Percentiles rank a stretch among this genome's conserved stretches.
These are phyloP conservation scores for Xestia rhomboidea DNA, from an alignment of 2,888 invertebrate genomes.

Conservation along the genomic window DNA sequence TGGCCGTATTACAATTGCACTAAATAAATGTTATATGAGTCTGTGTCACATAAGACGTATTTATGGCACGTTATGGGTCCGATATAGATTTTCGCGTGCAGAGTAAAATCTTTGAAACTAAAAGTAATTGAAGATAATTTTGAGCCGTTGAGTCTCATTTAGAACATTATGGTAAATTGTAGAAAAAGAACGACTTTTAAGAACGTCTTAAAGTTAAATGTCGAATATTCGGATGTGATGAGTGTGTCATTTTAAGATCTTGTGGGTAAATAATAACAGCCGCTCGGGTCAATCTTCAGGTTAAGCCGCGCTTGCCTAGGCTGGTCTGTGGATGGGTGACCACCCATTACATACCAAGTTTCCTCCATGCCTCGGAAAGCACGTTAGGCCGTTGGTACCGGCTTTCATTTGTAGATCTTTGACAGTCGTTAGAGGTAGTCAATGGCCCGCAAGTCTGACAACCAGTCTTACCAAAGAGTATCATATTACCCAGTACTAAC, in stretches of 20 bases:
- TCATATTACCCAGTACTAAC: too few relatives aligned
- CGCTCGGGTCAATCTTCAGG: neutral
- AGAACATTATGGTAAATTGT: too few relatives aligned
- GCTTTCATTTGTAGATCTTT: too few relatives aligned
- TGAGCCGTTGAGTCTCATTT: neutral
- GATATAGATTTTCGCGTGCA: neutral
- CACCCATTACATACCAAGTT: neutral
- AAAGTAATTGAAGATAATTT: neutral
- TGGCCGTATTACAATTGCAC: conserved; percentile 1
- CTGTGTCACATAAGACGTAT: neutral
- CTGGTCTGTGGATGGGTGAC: too few relatives aligned
- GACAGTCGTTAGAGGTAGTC: neutral
- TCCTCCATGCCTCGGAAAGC: too few relatives aligned
- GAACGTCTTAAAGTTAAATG: neutral
- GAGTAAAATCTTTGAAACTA: neutral
- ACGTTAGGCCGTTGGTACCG: too few relatives aligned
- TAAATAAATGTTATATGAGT: neutral
- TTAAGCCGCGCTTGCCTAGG: neutral
- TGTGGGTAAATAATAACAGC: neutral
- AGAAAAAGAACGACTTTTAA: neutral
- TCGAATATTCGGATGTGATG: neutral
- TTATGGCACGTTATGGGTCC: neutral
- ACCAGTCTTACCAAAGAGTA: too few relatives aligned
- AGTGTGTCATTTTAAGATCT: too few relatives aligned
- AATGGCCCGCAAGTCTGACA: neutral